Conservation (phyloP, 1,140 invertebrate species). For the Microplitis mediator region DNA sequence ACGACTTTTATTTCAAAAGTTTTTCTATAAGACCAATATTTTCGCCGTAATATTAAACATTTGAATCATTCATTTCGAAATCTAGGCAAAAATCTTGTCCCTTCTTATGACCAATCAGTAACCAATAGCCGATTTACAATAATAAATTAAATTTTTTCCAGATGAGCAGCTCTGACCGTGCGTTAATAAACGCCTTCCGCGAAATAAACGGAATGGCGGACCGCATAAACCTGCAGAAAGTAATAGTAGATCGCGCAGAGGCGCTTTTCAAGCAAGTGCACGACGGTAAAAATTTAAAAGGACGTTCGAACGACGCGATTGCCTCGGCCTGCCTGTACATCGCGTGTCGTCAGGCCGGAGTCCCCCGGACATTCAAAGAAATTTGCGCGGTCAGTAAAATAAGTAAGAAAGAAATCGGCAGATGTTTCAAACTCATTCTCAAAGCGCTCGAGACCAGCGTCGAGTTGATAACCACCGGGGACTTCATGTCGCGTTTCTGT, state of each 20-base stretch:
- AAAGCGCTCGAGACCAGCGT: constrained; percentile 94
- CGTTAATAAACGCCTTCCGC: constrained; percentile 92
- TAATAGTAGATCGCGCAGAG: constrained; percentile 93
- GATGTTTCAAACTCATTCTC: constrained; percentile 94
- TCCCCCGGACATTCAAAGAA: constrained; percentile 98
- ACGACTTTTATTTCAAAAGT: no score
- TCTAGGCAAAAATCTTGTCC: no score
- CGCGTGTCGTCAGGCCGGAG: constrained; percentile 97
- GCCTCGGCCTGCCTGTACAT: constrained; percentile 99
- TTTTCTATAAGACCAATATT: no score
- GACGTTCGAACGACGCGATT: constrained; percentile 96
- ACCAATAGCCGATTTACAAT: not conserved
- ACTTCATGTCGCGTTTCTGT: constrained; percentile 96
- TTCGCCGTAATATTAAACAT: no score
- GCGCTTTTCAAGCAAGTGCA: constrained; percentile 98
- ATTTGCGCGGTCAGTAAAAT: constrained; percentile 98
- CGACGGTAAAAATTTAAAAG: constrained; percentile 92
- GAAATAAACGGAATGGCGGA: constrained; percentile 98
- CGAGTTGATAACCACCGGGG: constrained; percentile 96
- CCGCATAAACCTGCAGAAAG: constrained; percentile 93
- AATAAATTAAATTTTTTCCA: constrained; percentile 44
- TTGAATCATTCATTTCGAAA: no score
- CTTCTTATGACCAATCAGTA: no score
- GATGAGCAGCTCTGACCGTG: constrained; percentile 91
- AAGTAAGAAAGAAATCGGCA: constrained; percentile 98